Evolutionary conservation across 2,113 vertebrate genomes (phyloP), one percentile per base, ranked within the genome.

Genomic region (Vimba vimba): DNA sequence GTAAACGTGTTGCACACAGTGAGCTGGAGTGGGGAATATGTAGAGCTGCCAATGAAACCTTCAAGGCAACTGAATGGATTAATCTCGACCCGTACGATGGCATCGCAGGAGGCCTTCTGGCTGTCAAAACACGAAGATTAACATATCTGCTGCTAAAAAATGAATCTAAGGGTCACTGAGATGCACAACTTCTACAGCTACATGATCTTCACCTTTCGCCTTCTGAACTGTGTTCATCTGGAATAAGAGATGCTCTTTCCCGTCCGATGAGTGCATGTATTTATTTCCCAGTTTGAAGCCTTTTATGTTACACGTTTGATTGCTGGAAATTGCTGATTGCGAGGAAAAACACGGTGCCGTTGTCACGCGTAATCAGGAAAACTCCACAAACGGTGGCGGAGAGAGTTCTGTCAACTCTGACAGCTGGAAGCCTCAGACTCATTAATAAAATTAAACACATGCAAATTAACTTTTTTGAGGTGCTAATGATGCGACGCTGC

Each of bases 381-480:
- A 27, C 36, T 30, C 36, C 55, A 12, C 21, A 74, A 47, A 47
- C 71, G 39, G 4, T 10, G 33, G 36, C 17, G 66, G 39, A 84
- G 43, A 76, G 74, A 17, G n/a, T 76, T 79, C 33, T 39, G 47
- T 36, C 39, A 47, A 17, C 71, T 74, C 43, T 74, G 71, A 45
- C 71, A 25, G 55, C 19, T 59, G 77, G 36, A 45, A 47, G 15
- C 36, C 39, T 27, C 59, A 45, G 8, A 17, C 78, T 64, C 59
- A 64, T 47, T 81, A 43, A 74, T 74, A 17, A 19, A 27, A 59
- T 73, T 27, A 74, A 73, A 59, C 55, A 45, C 82, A 74, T 73
- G 82, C 82, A 84, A 73, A 73, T 75, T 8, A 75, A 74, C 79
- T 27, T 66, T 43, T 21, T 62, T 27, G 79, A 81, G n/a, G 59